These are phyloP conservation scores for Carduelis carduelis DNA, from an alignment of 2,797 vertebrate species.

Conservation along the genomic window DNA sequence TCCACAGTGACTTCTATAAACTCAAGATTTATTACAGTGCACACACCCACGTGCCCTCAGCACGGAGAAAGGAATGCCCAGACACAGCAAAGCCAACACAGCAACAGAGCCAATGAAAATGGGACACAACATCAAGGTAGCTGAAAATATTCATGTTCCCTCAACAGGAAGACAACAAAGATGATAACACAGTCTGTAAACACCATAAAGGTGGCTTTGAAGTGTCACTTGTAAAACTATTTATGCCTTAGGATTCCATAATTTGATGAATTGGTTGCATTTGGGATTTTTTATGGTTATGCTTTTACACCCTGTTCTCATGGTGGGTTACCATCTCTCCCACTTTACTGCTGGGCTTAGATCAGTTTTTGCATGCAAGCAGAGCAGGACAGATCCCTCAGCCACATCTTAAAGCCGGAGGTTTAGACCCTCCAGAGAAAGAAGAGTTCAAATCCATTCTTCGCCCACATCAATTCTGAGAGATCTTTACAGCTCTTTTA, in stretches of 20 bases:
- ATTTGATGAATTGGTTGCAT: background rate
- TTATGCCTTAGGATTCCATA: background rate
- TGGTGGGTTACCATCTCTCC: background rate
- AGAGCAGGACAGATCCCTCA: background rate
- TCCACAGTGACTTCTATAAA: background rate
- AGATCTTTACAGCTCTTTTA: background rate
- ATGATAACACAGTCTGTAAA: background rate
- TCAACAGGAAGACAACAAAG: background rate
- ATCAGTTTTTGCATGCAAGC: background rate
- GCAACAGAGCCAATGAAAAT: background rate
- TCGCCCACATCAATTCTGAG: background rate
- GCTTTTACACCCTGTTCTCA: fast-evolving
- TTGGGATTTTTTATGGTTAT: background rate
- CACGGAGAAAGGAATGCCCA: fast-evolving
- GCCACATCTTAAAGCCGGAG: background rate
- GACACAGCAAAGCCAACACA: background rate
- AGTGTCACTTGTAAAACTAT: background rate
- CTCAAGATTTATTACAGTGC: background rate
- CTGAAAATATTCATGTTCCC: background rate
- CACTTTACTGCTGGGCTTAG: background rate
- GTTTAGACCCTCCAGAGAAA: background rate
- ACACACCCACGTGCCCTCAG: background rate
- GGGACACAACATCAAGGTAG: background rate
- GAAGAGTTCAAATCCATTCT: background rate
- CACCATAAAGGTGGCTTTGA: background rate